Evolutionary conservation across 2,113 vertebrate genomes (phyloP).

Genomic region (Abramis brama): DNA sequence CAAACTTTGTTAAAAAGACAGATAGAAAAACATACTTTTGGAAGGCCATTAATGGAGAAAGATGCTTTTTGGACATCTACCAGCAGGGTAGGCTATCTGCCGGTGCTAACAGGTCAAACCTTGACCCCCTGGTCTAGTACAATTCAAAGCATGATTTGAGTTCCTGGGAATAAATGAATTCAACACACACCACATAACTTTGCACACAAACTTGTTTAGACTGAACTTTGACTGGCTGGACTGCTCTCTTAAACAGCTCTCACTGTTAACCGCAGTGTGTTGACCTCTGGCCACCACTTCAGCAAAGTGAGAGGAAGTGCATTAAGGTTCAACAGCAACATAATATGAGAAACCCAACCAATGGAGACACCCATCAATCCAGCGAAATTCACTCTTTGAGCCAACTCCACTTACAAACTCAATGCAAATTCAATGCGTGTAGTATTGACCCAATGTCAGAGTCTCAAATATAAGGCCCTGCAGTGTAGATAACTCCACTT

Average conservation of each 20-base stretch:
- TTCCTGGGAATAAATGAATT: neutral
- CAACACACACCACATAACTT: neutral
- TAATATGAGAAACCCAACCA: slow-evolving; percentile 23
- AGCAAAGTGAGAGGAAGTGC: slow-evolving; percentile 15
- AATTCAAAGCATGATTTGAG: slow-evolving; percentile 15
- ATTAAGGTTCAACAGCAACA: neutral
- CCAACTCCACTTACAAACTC: slow-evolving; percentile 36
- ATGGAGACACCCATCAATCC: slow-evolving; percentile 28
- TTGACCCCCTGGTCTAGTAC: neutral
- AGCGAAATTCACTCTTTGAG: slow-evolving; percentile 32
- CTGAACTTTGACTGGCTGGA: slow-evolving; percentile 18
- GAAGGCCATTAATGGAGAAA: neutral
- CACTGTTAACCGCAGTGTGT: neutral
- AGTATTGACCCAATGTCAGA: slow-evolving; percentile 7
- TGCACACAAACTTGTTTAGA: slow-evolving; percentile 8
- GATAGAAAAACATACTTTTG: neutral
- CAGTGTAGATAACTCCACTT: neutral
- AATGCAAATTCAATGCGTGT: slow-evolving; percentile 34
- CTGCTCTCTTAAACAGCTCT: neutral
- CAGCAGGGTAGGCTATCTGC: neutral
- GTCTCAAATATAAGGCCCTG: neutral
- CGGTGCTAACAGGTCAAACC: neutral
- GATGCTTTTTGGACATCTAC: neutral
- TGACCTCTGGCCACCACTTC: slow-evolving; percentile 9
- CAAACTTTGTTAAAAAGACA: too few relatives aligned